Evolutionary conservation across 2,888 invertebrate species (phyloP).

Genomic region (Timema podura): DNA sequence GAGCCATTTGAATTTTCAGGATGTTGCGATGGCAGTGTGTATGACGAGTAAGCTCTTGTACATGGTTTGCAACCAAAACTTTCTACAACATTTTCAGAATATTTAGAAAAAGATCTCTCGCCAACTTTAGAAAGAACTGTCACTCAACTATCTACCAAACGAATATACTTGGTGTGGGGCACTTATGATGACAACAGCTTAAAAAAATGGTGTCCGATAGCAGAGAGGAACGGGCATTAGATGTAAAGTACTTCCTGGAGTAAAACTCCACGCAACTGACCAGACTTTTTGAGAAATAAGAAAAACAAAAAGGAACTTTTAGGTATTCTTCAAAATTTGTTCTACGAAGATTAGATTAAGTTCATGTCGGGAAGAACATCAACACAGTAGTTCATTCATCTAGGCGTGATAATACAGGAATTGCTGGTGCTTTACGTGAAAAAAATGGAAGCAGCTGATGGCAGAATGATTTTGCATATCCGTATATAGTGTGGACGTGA

Average conservation of each 20-base stretch:
- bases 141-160: neutral
- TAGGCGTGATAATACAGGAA: neutral
- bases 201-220: neutral
- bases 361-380: neutral
- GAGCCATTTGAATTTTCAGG: neutral
- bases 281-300: neutral
- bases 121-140: neutral
- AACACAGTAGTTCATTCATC: slow-evolving; percentile 6
- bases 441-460: neutral
- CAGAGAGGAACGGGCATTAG: neutral
- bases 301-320: neutral
- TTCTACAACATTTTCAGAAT: neutral
- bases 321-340: neutral
- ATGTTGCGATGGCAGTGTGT: slow-evolving; percentile 3
- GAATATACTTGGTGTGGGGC: neutral
- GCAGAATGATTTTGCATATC: neutral
- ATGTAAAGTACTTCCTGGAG: neutral
- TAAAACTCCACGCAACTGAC: neutral
- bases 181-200: neutral
- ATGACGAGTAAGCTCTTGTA: neutral
- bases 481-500: neutral
- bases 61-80: neutral
- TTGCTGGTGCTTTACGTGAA: neutral
- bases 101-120: neutral
- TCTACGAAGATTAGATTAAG: neutral